A percentile compares a stretch with the other conserved stretches of the same genome.
Conservation (phyloP, 2,113 vertebrate species). For the Poeciliopsis prolifica region DNA sequence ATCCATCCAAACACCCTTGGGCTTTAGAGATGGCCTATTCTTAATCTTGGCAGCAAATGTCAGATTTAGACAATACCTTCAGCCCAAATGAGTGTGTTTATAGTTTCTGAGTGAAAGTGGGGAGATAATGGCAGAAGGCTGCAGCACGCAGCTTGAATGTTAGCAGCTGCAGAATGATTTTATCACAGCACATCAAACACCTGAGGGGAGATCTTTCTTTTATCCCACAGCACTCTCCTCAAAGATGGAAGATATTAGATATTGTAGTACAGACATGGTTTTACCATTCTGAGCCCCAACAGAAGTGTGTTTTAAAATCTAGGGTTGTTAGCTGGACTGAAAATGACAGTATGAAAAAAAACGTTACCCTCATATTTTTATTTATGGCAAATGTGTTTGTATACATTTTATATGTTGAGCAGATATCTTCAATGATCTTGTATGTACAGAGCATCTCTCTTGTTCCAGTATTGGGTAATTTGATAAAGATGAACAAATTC, state of each 20-base stretch:
- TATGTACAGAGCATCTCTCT: background rate
- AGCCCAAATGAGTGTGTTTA: conserved; percentile 31
- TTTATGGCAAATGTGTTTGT: conserved; percentile 7
- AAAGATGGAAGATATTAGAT: conserved; percentile 41
- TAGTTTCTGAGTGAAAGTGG: conserved; percentile 32
- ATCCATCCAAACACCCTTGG: conserved; percentile 26
- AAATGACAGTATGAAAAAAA: conserved; percentile 11
- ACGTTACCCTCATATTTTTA: background rate
- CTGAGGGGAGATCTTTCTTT: conserved; percentile 33
- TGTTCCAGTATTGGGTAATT: background rate
- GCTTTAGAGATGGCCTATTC: conserved; percentile 43
- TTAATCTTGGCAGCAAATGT: conserved; percentile 28
- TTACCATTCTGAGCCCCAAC: conserved; percentile 23
- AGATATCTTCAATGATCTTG: background rate
- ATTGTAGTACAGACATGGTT: conserved; percentile 5
- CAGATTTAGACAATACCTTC: conserved; percentile 41
- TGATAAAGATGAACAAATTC: background rate
- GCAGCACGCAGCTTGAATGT: conserved; percentile 24
- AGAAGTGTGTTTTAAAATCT: conserved; percentile 13
- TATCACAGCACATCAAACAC: conserved; percentile 47
- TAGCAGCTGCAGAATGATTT: conserved; percentile 30
- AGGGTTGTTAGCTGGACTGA: conserved; percentile 34
- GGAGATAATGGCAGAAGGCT: conserved; percentile 31
- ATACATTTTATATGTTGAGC: background rate
- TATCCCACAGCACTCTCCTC: conserved; percentile 18